Evolutionary conservation across 2,113 vertebrate genomes (phyloP).

Genomic region (Cervus canadensis): DNA sequence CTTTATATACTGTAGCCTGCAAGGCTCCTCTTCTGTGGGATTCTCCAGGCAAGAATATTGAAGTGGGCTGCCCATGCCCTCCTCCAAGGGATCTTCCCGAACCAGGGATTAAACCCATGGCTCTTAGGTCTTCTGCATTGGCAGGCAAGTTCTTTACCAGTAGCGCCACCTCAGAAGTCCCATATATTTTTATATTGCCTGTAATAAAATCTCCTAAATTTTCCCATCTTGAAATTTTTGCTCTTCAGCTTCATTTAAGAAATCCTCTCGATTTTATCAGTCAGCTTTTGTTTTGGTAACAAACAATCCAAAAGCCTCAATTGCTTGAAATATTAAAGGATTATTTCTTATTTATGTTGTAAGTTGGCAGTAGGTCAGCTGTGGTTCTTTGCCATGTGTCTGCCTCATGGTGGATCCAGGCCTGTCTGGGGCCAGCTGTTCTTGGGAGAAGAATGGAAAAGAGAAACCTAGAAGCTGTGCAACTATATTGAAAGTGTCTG

Average conservation of each 20-base stretch:
- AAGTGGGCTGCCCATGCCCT: not conserved
- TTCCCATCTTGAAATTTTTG: not conserved
- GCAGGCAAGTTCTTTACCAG: not conserved
- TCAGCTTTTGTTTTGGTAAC: not conserved
- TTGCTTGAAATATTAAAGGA: not conserved
- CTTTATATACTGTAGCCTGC: not conserved
- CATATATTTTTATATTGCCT: not conserved
- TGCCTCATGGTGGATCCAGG: not conserved
- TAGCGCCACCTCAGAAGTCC: not conserved
- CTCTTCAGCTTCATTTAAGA: not conserved
- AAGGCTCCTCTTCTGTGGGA: not conserved
- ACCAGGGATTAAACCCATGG: not conserved
- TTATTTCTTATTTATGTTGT: not conserved
- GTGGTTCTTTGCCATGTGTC: not conserved
- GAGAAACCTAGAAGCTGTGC: not conserved
- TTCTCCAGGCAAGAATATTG: not conserved
- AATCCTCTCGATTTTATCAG: not conserved
- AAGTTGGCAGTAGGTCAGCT: not conserved
- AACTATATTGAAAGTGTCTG: not conserved
- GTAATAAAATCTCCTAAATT: not conserved
- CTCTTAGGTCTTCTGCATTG: not conserved
- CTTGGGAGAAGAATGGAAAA: not conserved
- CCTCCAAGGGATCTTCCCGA: not conserved
- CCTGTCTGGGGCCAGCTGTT: not conserved
- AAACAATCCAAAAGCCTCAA: not conserved